Base-by-base conservation (phyloP, 2,888 invertebrate species). In the Cordylochernes scorpioides region DNA sequence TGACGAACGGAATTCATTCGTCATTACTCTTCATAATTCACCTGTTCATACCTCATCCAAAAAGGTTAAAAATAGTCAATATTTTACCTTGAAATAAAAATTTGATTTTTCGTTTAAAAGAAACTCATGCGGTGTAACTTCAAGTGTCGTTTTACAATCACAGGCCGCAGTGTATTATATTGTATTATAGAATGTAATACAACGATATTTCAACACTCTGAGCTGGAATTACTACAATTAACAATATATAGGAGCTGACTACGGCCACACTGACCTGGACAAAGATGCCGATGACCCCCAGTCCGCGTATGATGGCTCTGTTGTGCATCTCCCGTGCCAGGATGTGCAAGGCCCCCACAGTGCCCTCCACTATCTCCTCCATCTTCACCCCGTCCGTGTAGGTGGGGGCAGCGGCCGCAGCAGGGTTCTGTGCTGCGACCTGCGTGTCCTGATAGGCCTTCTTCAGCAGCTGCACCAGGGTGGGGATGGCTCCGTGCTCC, bases 281-380 rank as follows among this genome's bases (percentile, higher is more conserved):
- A 55, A 91, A 88, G 44, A 88, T 78, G 36, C 86, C 84, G 45
- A 91, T 75, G 40, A 88, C 82, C 54, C 71, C 71, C 52, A 80
- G 75, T 43, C 78, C 74, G 25, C 86, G 67, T 44, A 94, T 86
- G 36, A 86, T 71, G 33, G 75, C 72, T 34, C 88, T 63, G 58
- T 88, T 91, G 55, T 80, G 72, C 13, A 73, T 68, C 58, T 97
- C 94, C 29, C 86, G 61, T 2, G 91, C 91, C 38, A 97, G 63
- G 49, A 94, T 88, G 53, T 99, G 94, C 36, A 97, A 63, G 10
- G 94, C 94, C 2, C 91, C 94, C 4, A 94, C 86, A 0, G 88
- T 84, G 15, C 88, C 88, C 54, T 97, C 97, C 10, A 97, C 84
- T 39, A 97, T 88, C 57, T 97, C 94, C 49, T 94, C 88, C 91